phyloP scores from a whole-genome alignment of 2,797 vertebrate genomes.

The Pelodytes ibericus region DNA sequence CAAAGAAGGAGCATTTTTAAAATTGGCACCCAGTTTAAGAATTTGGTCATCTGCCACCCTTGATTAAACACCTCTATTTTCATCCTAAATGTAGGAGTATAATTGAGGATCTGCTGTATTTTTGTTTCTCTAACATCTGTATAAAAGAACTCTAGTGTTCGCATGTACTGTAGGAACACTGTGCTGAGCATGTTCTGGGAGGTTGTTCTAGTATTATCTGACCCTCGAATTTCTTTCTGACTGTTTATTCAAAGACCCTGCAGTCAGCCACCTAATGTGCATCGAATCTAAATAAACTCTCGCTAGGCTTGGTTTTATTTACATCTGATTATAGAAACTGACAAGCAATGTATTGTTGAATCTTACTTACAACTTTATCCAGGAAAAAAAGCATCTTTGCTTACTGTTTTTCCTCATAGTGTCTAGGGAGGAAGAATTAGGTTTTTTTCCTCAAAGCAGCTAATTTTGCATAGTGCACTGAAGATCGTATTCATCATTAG shows the following conservation, averaged over 20 bases:
- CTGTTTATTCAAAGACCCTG: constrained; percentile 53
- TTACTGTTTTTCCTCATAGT: not conserved
- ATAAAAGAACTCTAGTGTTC: constrained; percentile 54
- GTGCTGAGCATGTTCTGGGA: constrained; percentile 48
- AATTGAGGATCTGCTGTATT: constrained; percentile 55
- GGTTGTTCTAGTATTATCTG: constrained; percentile 54
- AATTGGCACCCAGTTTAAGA: constrained; percentile 43
- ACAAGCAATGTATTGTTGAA: constrained; percentile 46
- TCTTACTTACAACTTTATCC: constrained; percentile 16
- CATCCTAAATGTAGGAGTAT: constrained; percentile 52
- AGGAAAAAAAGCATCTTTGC: constrained; percentile 22
- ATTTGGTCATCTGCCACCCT: constrained; percentile 49
- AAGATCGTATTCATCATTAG: constrained; percentile 2
- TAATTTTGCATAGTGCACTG: not conserved
- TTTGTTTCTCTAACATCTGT: constrained; percentile 49
- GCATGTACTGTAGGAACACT: constrained; percentile 48
- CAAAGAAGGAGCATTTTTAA: constrained; percentile 34
- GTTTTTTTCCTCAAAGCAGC: not conserved
- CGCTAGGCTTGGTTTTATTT: constrained; percentile 53
- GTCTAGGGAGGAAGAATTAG: constrained; percentile 1
- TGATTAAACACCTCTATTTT: constrained; percentile 56
- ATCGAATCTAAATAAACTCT: constrained; percentile 55
- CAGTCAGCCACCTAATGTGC: constrained; percentile 55
- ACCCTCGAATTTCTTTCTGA: constrained; percentile 46
- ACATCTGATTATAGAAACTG: constrained; percentile 57